Base-by-base conservation (phyloP, 2,797 vertebrate species). In the Nannoperca obscura region DNA sequence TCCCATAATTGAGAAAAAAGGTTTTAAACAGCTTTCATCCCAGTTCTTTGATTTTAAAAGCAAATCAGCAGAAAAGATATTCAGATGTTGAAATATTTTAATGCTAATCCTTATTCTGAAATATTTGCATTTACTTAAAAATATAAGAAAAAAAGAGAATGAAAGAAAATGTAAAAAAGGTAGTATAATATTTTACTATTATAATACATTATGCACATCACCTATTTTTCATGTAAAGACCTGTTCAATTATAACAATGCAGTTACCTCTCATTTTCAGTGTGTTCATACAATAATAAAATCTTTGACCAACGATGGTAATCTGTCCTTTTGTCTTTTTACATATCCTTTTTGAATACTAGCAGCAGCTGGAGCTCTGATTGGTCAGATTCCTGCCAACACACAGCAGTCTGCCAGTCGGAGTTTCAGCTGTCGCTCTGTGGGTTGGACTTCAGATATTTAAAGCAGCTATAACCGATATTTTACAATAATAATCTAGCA, bases 271-370 rank as follows among this genome's bases (percentile, higher is more conserved):
- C 13, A 68, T 68, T 71, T 74, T 55, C 36, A 58, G 3, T 32
- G 71, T 71, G 50, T 64, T 76, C 61, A 64, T 67, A 46, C 17
- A 59, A 36, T 59, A 77, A 84, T 81, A 85, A 85, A 81, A 71
- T 54, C 0, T 68, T 74, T 70, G 9, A 80, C 72, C 50, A 63
- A 65, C 32, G 0, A 54, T 62, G 15, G 7, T 8, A 12, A 40
- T n/a, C 15, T 54, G 3, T 67, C 32, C 50, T 32, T 50, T 27
- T 1, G 7, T 57, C 11, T 44, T 3, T 65, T 47, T 49, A 40
- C 22, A 4, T 36, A 19, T 71, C 4, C 1, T 36, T n/a, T 40
- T 2, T 22, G 19, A 68, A 9, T 7, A 34, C 2, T 5, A 7
- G 19, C 34, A 36, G 34, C 30, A 22, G 59, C 2, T 9, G 36